A percentile compares a stretch with the other conserved stretches of the same genome.
These are phyloP conservation scores for Polydrusus cervinus DNA, from an alignment of 2,888 invertebrate genomes.

Conservation along the genomic window DNA sequence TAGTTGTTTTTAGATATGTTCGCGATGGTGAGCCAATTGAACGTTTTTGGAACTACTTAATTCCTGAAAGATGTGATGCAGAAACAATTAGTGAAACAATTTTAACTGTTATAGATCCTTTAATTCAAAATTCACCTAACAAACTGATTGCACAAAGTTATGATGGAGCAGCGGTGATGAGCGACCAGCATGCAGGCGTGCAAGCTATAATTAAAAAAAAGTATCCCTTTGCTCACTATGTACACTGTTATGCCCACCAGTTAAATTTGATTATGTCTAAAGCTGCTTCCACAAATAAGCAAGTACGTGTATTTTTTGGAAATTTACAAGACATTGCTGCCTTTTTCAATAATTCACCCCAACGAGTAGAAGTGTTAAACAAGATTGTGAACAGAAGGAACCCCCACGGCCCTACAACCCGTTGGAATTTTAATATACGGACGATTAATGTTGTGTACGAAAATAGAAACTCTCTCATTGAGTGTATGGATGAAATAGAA, in stretches of 20 bases:
- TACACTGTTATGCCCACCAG: constrained; percentile 57
- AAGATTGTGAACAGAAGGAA: constrained; percentile 50
- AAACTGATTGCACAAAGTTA: constrained; percentile 57
- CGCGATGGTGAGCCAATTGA: constrained; percentile 53
- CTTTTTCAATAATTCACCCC: constrained; percentile 57
- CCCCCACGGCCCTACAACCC: constrained; percentile 21
- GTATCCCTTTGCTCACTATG: constrained; percentile 53
- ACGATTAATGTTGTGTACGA: constrained; percentile 45
- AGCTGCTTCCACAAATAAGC: constrained; percentile 48
- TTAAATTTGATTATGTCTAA: constrained; percentile 57
- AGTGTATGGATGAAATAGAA: constrained; percentile 55
- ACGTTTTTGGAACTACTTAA: constrained; percentile 61
- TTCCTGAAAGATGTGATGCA: not conserved
- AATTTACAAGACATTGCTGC: constrained; percentile 51
- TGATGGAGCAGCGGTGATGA: constrained; percentile 56
- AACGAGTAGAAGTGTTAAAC: constrained; percentile 56
- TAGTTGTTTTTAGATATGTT: not conserved
- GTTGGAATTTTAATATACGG: constrained; percentile 43
- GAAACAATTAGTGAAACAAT: constrained; percentile 7
- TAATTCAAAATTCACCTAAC: constrained; percentile 40
- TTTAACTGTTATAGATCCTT: constrained; percentile 46
- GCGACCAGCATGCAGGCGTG: constrained; percentile 48
- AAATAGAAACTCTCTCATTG: constrained; percentile 56
- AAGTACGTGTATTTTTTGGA: constrained; percentile 56
- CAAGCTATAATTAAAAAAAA: constrained; percentile 54